A percentile compares a stretch with the other conserved stretches of the same genome.
Evolutionary conservation across 2,113 vertebrate species (phyloP).

Genomic region (Chroicocephalus ridibundus): DNA sequence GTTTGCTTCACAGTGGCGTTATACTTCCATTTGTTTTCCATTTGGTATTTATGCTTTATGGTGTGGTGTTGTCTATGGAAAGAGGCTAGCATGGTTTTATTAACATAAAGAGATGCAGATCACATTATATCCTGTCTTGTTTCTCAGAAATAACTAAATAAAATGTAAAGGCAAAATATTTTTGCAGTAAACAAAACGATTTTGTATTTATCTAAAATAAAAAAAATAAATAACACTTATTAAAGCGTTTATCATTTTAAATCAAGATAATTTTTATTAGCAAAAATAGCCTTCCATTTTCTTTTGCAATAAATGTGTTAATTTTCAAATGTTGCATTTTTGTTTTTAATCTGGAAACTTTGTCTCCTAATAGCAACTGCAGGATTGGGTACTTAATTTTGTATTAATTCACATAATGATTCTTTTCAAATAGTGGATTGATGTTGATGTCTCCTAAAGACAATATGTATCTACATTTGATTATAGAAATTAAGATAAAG

Average conservation of each 20-base stretch:
- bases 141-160: neutral
- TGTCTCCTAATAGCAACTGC: neutral
- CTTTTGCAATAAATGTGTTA: neutral
- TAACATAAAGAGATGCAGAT: slow-evolving; percentile 67
- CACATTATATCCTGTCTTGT: slow-evolving; percentile 5
- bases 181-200: neutral
- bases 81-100: slow-evolving; percentile 47
- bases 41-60: slow-evolving; percentile 60
- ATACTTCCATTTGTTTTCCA: slow-evolving; percentile 59
- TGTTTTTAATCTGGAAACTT: neutral
- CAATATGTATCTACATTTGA: neutral
- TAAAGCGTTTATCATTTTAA: neutral
- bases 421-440: neutral
- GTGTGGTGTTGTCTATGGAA: slow-evolving; percentile 47
- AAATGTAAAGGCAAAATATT: neutral
- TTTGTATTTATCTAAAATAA: neutral
- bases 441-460: neutral
- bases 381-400: neutral
- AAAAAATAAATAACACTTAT: neutral
- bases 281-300: neutral
- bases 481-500: neutral
- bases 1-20: slow-evolving; percentile 43
- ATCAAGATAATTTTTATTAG: neutral
- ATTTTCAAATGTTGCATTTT: neutral
- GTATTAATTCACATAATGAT: neutral